Percentiles rank a stretch among this genome's conserved stretches.
Evolutionary conservation across 2,113 vertebrate genomes (phyloP).

Genomic region (Heliornis fulica): DNA sequence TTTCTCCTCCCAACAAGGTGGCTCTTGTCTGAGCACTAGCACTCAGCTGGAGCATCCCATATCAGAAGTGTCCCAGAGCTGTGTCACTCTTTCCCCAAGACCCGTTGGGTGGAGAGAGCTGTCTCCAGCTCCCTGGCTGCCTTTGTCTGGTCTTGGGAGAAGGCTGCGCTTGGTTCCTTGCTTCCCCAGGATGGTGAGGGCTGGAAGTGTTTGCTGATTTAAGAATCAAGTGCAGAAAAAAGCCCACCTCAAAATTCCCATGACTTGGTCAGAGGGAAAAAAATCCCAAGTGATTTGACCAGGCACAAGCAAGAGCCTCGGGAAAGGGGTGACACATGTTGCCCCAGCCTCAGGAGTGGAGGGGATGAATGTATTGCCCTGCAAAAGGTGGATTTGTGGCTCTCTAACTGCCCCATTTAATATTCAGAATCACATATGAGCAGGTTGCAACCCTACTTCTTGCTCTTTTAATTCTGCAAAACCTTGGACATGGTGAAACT

Average conservation of each 20-base stretch:
- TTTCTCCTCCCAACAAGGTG: not conserved
- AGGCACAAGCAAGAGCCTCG: rapidly evolving
- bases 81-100: rapidly evolving
- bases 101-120: not conserved
- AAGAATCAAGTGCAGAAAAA: not conserved
- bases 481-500: not conserved
- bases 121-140: rapidly evolving
- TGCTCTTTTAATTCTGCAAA: not conserved
- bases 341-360: not conserved
- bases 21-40: rapidly evolving
- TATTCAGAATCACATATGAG: not conserved
- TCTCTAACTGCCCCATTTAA: not conserved
- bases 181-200: not conserved
- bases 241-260: not conserved
- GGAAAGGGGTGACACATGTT: rapidly evolving
- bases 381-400: not conserved
- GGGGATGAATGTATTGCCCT: not conserved
- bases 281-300: not conserved
- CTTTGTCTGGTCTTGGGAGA: not conserved
- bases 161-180: not conserved
- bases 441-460: rapidly evolving
- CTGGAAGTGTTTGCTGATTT: not conserved
- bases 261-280: not conserved
- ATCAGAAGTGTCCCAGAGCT: rapidly evolving
- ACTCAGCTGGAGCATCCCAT: not conserved